Conservation (phyloP, 2,888 invertebrate genomes). For the Ectemnius continuus region DNA sequence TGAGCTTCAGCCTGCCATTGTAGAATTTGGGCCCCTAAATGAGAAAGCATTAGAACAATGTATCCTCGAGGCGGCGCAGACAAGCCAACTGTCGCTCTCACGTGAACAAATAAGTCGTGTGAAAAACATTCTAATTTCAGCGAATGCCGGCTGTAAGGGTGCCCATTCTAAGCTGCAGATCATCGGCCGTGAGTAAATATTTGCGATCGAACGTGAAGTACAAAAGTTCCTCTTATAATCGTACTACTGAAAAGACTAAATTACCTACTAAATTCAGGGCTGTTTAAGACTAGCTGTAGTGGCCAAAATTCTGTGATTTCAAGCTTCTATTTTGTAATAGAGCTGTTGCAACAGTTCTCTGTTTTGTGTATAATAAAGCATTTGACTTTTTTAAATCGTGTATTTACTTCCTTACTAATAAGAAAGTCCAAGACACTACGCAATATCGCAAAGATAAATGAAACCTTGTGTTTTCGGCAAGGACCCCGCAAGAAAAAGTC, state of each 20-base stretch:
- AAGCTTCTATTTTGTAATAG: no score
- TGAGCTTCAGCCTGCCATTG: conserved; percentile 46
- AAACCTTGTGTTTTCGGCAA: neutral
- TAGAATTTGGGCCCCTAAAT: conserved; percentile 61
- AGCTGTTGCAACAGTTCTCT: no score
- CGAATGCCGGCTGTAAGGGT: conserved; percentile 72
- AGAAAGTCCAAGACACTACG: neutral
- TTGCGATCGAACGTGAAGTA: neutral
- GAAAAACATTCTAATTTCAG: conserved; percentile 53
- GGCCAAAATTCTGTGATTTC: no score
- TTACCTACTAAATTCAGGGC: no score
- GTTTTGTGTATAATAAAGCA: no score
- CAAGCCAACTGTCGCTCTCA: conserved; percentile 57
- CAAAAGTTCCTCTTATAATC: neutral
- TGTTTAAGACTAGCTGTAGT: no score
- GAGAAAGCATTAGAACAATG: conserved; percentile 65
- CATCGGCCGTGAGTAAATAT: conserved; percentile 26
- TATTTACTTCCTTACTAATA: neutral
- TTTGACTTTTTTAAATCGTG: no score
- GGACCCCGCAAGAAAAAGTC: neutral
- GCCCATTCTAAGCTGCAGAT: conserved; percentile 70
- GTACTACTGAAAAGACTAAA: neutral
- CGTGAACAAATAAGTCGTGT: conserved; percentile 56
- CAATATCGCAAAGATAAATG: neutral
- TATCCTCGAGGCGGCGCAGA: conserved; percentile 62